Evolutionary conservation across 2,888 invertebrate genomes (phyloP).

Genomic region (Hipparchia semele): DNA sequence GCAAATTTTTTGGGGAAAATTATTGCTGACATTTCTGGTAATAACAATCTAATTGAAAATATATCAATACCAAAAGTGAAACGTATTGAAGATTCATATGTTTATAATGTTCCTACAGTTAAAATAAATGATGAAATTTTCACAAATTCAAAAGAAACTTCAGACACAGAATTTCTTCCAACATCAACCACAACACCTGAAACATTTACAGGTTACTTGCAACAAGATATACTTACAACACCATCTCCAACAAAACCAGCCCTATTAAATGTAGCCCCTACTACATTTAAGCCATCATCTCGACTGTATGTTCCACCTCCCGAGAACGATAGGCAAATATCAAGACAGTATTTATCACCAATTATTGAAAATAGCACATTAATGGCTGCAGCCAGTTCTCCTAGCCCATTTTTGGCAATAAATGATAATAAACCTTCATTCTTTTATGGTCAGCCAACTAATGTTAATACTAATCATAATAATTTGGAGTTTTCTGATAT

Average conservation of each 20-base stretch:
- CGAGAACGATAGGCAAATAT: slow-evolving; percentile 46
- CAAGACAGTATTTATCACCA: slow-evolving; percentile 62
- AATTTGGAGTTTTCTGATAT: slow-evolving; percentile 71
- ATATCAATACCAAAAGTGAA: slow-evolving; percentile 1
- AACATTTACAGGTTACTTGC: slow-evolving; percentile 43
- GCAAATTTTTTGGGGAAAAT: slow-evolving; percentile 52
- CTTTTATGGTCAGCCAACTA: slow-evolving; percentile 51
- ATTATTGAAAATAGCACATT: slow-evolving; percentile 52
- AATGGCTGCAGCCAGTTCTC: slow-evolving; percentile 42
- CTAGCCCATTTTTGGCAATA: slow-evolving; percentile 34
- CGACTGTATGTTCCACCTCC: slow-evolving; percentile 63
- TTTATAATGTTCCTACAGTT: slow-evolving; percentile 43
- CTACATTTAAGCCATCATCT: slow-evolving; percentile 62
- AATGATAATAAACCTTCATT: slow-evolving; percentile 48
- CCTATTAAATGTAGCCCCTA: slow-evolving; percentile 58
- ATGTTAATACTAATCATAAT: slow-evolving; percentile 53
- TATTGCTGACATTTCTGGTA: slow-evolving; percentile 44
- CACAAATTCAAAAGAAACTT: slow-evolving; percentile 48
- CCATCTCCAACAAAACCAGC: slow-evolving; percentile 57
- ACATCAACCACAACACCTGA: slow-evolving; percentile 27
- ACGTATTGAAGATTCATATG: slow-evolving; percentile 11
- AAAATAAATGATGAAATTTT: slow-evolving; percentile 50
- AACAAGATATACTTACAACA: slow-evolving; percentile 42
- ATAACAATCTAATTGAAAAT: neutral
- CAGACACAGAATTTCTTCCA: slow-evolving; percentile 36